Evolutionary conservation across 2,113 vertebrate genomes (phyloP).

Genomic region (Coptodon bakossiorum): DNA sequence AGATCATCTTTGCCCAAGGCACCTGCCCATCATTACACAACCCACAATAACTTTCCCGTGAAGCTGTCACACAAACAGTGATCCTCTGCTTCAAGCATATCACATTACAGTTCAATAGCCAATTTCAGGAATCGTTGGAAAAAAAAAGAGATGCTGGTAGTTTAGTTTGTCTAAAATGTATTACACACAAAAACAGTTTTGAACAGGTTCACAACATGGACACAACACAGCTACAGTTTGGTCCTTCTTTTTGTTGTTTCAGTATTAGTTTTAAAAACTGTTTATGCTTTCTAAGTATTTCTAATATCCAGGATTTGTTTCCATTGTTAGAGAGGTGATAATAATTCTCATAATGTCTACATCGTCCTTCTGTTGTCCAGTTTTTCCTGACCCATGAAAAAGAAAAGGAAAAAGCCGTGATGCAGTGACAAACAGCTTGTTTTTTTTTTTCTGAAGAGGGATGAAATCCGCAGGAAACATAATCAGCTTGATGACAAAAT

Average conservation of each 20-base stretch:
- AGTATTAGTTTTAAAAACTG: background rate
- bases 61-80: conserved; percentile 31
- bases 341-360: background rate
- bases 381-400: conserved; percentile 40
- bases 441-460: background rate
- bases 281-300: background rate
- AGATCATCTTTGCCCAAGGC: conserved; percentile 38
- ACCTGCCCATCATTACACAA: conserved; percentile 39
- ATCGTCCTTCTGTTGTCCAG: background rate
- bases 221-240: background rate
- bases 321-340: background rate
- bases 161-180: conserved; percentile 5
- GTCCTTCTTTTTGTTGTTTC: background rate
- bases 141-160: background rate
- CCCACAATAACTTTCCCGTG: conserved; percentile 35
- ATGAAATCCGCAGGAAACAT: conserved; percentile 48
- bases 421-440: background rate
- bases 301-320: background rate
- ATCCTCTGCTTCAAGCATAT: conserved; percentile 32
- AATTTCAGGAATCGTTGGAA: conserved; percentile 11
- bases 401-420: background rate
- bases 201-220: background rate
- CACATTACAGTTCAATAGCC: conserved; percentile 35
- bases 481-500: conserved; percentile 64
- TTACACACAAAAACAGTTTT: background rate